These are phyloP conservation scores for Balearica regulorum DNA, from an alignment of 2,797 vertebrate genomes.

Conservation along the genomic window DNA sequence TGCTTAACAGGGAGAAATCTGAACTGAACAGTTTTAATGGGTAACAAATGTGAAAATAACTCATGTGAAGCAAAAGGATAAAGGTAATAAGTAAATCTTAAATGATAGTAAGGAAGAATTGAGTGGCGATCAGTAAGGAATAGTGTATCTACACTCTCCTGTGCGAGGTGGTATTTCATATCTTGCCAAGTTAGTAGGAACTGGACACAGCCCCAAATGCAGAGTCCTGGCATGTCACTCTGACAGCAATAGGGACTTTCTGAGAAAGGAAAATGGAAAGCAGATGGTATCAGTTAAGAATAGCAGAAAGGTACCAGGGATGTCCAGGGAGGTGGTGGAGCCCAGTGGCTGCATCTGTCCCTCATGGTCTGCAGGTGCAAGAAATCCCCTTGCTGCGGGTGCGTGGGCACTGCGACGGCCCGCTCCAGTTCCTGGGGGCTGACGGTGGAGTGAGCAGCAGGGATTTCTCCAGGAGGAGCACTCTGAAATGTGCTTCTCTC, in stretches of 20 bases:
- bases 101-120: background rate
- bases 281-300: background rate
- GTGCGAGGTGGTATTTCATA: background rate
- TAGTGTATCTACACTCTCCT: background rate
- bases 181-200: background rate
- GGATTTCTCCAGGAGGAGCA: background rate
- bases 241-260: background rate
- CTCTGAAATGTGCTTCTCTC: background rate
- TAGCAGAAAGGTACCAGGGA: background rate
- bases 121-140: background rate
- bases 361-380: rapidly evolving
- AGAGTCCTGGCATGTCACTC: background rate
- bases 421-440: background rate
- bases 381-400: background rate
- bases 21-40: background rate
- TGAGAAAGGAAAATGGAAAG: background rate
- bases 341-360: background rate
- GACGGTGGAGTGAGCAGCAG: background rate
- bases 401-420: rapidly evolving
- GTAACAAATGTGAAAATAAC: background rate
- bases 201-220: background rate
- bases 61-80: background rate
- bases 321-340: background rate
- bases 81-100: background rate
- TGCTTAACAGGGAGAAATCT: background rate